Evolutionary conservation across 2,113 vertebrate genomes (phyloP).

Genomic region (Zootoca vivipara): DNA sequence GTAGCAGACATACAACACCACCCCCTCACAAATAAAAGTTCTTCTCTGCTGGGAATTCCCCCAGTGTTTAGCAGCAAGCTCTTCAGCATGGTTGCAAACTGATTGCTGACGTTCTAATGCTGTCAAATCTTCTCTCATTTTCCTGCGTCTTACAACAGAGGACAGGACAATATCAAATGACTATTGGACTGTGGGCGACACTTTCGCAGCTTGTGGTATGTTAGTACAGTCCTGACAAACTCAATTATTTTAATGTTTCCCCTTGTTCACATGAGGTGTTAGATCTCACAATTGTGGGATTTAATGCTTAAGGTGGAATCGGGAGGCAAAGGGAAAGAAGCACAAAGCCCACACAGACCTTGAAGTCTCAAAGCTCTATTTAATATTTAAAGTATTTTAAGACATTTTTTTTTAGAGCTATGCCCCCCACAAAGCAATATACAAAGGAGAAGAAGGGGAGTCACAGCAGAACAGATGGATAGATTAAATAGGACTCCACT

Average conservation of each 20-base stretch:
- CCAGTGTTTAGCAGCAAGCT: conserved; percentile 43
- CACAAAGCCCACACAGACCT: no score
- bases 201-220: neutral
- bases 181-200: neutral
- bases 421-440: no score
- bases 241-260: neutral
- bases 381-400: no score
- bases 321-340: neutral
- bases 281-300: neutral
- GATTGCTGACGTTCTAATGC: conserved; percentile 23
- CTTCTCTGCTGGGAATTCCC: conserved; percentile 49
- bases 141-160: neutral
- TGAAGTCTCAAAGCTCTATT: no score
- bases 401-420: no score
- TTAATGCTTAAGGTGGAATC: neutral
- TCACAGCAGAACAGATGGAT: no score
- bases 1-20: conserved; percentile 46
- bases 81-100: conserved; percentile 28
- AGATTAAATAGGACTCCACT: no score
- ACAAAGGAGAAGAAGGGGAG: no score
- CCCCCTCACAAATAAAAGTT: conserved; percentile 58
- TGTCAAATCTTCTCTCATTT: conserved; percentile 7
- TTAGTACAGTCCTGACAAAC: neutral
- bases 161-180: neutral
- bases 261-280: no score